Percentiles rank a stretch among this genome's conserved stretches.
phyloP scores from a whole-genome alignment of 2,888 invertebrate species.

The Salticus scenicus region DNA sequence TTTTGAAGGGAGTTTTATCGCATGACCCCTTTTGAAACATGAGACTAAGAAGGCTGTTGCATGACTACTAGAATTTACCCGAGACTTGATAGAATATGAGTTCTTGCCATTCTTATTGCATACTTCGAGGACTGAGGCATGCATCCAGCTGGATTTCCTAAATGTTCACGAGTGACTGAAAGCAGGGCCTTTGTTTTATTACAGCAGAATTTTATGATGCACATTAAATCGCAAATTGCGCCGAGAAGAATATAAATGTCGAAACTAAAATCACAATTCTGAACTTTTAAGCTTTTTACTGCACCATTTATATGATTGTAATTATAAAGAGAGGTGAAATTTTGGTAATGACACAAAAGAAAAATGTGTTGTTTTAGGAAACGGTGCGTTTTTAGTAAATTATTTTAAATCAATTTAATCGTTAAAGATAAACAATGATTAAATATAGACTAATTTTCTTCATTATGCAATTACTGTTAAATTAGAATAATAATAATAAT shows the following conservation, averaged over 20 bases:
- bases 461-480: too few relatives aligned
- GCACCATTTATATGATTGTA: too few relatives aligned
- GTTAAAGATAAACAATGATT: too few relatives aligned
- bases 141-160: background rate
- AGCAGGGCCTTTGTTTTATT: constrained; percentile 34
- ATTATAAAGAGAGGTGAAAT: too few relatives aligned
- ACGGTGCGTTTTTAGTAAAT: too few relatives aligned
- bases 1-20: constrained; percentile 34
- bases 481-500: too few relatives aligned
- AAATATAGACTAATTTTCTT: too few relatives aligned
- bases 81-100: constrained; percentile 25
- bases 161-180: background rate
- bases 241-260: background rate
- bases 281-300: too few relatives aligned
- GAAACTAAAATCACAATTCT: too few relatives aligned
- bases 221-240: constrained; percentile 24
- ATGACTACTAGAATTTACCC: constrained; percentile 37
- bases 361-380: too few relatives aligned
- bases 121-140: background rate
- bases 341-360: too few relatives aligned
- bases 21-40: constrained; percentile 42
- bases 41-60: constrained; percentile 34
- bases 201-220: constrained; percentile 33
- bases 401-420: too few relatives aligned
- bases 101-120: constrained; percentile 21